Percentiles rank a stretch among this genome's conserved stretches.
These are phyloP conservation scores for Hypocryptadius cinnamomeus DNA, from an alignment of 2,113 vertebrate genomes.

Conservation along the genomic window DNA sequence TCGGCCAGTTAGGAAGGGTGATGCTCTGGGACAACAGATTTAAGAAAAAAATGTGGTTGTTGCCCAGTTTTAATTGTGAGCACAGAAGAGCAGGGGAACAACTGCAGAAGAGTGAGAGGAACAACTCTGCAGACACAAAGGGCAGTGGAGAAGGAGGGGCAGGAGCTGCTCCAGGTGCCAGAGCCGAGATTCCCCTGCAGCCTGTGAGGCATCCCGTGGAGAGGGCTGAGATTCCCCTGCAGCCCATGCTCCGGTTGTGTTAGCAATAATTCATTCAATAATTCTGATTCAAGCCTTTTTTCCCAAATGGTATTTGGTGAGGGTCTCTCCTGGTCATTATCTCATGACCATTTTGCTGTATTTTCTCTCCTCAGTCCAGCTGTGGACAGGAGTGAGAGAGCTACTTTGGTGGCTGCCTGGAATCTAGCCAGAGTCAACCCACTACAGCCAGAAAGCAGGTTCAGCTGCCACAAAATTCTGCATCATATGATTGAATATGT, in stretches of 20 bases:
- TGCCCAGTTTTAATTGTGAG: no score
- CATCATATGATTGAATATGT: not conserved
- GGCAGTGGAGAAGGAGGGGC: not conserved
- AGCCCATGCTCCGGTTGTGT: not conserved
- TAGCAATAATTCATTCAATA: not conserved
- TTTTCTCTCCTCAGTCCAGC: not conserved
- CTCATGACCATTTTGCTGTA: not conserved
- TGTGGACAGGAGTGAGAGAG: not conserved
- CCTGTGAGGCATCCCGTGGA: no score
- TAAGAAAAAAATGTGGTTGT: not conserved
- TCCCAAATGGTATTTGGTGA: not conserved
- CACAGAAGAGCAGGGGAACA: not conserved
- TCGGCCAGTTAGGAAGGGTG: not conserved
- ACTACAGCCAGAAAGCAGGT: not conserved
- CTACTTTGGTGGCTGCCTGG: not conserved
- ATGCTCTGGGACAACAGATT: no score
- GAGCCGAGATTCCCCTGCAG: not conserved
- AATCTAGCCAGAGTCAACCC: not conserved
- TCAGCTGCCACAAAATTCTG: not conserved
- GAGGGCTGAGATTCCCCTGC: not conserved
- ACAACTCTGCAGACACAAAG: not conserved
- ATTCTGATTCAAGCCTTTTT: not conserved
- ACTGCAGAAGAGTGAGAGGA: not conserved
- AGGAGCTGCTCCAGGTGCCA: not conserved
- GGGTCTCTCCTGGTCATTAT: not conserved